These are phyloP conservation scores for Porites cylindrica DNA, from an alignment of 92 coral and sea anemone species.

Conservation along the genomic window DNA sequence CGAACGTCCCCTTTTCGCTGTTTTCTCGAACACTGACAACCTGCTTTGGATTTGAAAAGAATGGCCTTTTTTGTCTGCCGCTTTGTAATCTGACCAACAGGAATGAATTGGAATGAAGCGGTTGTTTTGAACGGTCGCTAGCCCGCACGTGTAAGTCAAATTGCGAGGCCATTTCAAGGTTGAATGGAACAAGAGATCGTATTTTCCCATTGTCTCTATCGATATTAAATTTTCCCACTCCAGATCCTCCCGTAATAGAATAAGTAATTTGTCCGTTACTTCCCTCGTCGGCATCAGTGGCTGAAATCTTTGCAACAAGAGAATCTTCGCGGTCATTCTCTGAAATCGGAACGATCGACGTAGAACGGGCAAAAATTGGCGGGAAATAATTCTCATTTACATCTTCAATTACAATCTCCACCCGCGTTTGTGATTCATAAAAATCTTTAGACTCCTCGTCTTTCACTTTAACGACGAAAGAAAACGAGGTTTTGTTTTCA, in stretches of 20 bases:
- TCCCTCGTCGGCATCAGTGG: conserved; percentile 77
- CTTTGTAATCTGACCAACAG: conserved; percentile 58
- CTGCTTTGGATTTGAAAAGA: conserved; percentile 67
- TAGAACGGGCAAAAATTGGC: conserved; percentile 74
- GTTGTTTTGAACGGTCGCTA: conserved; percentile 77
- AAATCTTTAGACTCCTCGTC: conserved; percentile 18
- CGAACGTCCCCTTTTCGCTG: conserved; percentile 76
- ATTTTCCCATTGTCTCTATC: conserved; percentile 71
- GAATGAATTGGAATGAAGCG: conserved; percentile 76
- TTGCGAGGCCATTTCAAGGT: conserved; percentile 56
- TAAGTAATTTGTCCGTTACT: conserved; percentile 70
- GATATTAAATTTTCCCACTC: conserved; percentile 80
- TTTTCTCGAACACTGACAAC: conserved; percentile 75
- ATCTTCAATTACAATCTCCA: conserved; percentile 71
- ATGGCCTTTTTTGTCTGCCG: conserved; percentile 69
- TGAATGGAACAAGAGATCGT: conserved; percentile 67
- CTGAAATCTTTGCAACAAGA: conserved; percentile 67
- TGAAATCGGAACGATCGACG: conserved; percentile 56
- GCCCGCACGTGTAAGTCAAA: conserved; percentile 88
- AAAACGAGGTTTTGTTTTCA: conserved; percentile 60
- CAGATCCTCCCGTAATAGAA: conserved; percentile 80
- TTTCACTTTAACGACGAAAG: conserved; percentile 43
- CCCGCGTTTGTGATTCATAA: conserved; percentile 62
- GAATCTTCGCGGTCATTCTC: conserved; percentile 54
- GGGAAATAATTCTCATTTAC: conserved; percentile 83